Evolutionary conservation across 2,113 vertebrate genomes (phyloP).

Genomic region (Phalacrocorax pelagicus): DNA sequence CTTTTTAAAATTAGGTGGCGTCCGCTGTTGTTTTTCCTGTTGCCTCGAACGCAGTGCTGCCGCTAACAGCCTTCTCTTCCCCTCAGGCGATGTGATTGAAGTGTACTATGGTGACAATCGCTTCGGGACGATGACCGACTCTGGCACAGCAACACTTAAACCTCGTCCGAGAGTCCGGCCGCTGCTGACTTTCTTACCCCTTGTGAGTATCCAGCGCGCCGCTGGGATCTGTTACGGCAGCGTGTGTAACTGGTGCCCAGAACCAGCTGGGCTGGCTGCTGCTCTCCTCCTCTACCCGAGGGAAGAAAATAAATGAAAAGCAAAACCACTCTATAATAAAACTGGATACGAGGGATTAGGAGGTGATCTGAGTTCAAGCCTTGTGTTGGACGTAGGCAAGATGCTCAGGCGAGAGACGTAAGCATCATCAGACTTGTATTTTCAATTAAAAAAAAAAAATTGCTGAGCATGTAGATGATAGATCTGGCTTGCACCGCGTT

Average conservation of each 20-base stretch:
- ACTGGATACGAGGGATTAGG: not conserved
- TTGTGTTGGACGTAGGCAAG: not conserved
- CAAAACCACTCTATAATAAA: not conserved
- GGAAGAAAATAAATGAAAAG: not conserved
- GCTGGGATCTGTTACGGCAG: not conserved
- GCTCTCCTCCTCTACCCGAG: not conserved
- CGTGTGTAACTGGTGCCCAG: not conserved
- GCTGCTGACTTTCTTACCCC: conserved; percentile 75
- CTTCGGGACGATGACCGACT: conserved; percentile 70
- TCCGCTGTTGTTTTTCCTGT: accelerated
- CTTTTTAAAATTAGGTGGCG: accelerated
- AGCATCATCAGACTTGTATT: not conserved
- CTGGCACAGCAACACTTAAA: conserved; percentile 79
- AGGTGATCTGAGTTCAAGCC: not conserved
- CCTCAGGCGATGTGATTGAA: conserved; percentile 61
- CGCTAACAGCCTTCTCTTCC: not conserved
- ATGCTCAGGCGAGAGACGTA: not conserved
- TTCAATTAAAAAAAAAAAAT: not conserved
- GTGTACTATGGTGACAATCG: conserved; percentile 72
- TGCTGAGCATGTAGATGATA: not conserved
- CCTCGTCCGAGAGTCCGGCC: conserved; percentile 77
- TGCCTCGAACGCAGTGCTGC: accelerated
- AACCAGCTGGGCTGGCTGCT: conserved; percentile 6
- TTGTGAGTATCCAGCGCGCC: conserved; percentile 61
- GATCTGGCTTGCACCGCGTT: not conserved